A percentile compares a stretch with the other conserved stretches of the same genome.
Evolutionary conservation across 2,797 vertebrate genomes (phyloP).

Genomic region (Loris lydekkerianus): DNA sequence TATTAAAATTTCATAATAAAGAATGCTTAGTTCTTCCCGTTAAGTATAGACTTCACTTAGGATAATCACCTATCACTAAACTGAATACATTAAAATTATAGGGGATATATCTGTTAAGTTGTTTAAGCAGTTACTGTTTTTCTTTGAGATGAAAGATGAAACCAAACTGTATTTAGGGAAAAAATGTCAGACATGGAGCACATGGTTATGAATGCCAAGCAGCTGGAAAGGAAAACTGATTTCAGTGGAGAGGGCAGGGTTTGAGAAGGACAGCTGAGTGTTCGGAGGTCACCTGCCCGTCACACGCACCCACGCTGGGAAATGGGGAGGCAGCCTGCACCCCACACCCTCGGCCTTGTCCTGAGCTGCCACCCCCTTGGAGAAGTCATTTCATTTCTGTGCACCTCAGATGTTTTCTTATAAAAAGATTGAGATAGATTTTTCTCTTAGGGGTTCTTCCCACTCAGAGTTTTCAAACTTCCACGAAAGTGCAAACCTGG

Average conservation of each 20-base stretch:
- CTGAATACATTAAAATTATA: background rate
- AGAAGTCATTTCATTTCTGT: accelerated
- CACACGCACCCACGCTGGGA: accelerated
- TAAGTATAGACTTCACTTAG: background rate
- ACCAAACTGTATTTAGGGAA: background rate
- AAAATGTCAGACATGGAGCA: background rate
- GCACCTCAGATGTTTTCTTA: background rate
- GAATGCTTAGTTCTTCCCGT: background rate
- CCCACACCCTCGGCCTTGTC: accelerated
- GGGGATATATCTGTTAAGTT: background rate
- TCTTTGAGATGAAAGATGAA: background rate
- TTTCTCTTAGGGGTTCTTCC: background rate
- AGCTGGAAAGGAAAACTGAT: background rate
- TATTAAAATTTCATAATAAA: background rate
- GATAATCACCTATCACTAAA: too few relatives aligned
- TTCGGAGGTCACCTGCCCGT: accelerated
- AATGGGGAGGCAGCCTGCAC: accelerated
- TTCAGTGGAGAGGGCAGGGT: background rate
- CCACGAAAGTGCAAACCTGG: background rate
- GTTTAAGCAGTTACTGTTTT: background rate
- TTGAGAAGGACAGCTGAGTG: background rate
- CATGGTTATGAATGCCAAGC: background rate
- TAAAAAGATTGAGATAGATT: background rate
- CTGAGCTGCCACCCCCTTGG: accelerated
- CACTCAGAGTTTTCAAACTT: background rate